Conservation (phyloP, 2,888 invertebrate species). For the Papilio elwesi region DNA sequence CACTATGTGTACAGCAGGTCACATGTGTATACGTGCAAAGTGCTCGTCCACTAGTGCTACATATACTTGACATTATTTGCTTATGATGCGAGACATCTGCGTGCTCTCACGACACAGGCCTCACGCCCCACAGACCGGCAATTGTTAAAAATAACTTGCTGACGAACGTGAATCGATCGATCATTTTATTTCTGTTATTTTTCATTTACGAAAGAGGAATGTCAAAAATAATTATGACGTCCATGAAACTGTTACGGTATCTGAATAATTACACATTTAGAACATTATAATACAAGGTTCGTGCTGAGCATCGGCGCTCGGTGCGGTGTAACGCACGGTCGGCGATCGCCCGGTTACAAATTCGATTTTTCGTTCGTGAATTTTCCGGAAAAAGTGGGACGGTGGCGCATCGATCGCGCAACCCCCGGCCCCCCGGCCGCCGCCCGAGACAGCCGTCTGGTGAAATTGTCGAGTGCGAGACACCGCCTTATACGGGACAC, state of each 20-base stretch:
- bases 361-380: conserved; percentile 40
- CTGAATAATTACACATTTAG: no score
- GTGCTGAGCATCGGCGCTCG: background rate
- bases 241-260: background rate
- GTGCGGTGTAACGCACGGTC: background rate
- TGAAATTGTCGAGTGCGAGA: background rate
- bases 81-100: no score
- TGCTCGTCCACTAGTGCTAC: no score
- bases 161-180: no score
- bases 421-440: background rate
- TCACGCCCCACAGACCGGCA: no score
- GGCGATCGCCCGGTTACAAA: background rate
- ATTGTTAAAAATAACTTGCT: no score
- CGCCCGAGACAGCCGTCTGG: background rate
- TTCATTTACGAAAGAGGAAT: background rate
- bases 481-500: conserved; percentile 25
- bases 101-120: no score
- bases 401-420: conserved; percentile 38
- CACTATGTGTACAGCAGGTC: no score
- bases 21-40: no score
- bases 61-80: no score
- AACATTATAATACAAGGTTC: no score
- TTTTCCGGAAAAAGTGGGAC: conserved; percentile 56
- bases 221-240: background rate
- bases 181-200: no score